Percentiles rank a stretch among this genome's conserved stretches.
Evolutionary conservation across 1,140 invertebrate genomes (phyloP).

Genomic region (Macrocentrus cingulum): DNA sequence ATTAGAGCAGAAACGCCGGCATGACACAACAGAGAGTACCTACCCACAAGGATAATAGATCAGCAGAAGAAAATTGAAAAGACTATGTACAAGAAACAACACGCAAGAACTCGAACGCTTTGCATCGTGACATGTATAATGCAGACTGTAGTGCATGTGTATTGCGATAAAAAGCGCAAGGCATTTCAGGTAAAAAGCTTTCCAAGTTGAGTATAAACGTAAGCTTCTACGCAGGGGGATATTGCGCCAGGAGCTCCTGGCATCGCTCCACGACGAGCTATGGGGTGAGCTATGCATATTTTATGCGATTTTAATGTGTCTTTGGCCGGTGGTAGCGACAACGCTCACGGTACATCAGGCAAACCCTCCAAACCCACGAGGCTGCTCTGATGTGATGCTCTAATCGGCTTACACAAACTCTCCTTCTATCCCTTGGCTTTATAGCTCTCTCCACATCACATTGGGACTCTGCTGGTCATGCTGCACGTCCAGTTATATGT

Average conservation of each 20-base stretch:
- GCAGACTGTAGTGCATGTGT: background rate
- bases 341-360: constrained; percentile 21
- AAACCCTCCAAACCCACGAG: constrained; percentile 20
- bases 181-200: constrained; percentile 34
- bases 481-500: background rate
- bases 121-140: too few species aligned
- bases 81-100: too few species aligned
- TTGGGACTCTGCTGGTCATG: constrained; percentile 20
- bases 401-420: constrained; percentile 56
- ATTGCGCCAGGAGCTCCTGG: constrained; percentile 10
- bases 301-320: constrained; percentile 60
- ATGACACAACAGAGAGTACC: too few species aligned
- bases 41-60: too few species aligned
- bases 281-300: constrained; percentile 46
- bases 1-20: too few species aligned
- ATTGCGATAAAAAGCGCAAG: constrained; percentile 25
- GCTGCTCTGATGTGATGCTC: constrained; percentile 46
- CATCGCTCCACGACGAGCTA: constrained; percentile 18
- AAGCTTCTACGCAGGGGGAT: constrained; percentile 7
- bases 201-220: constrained; percentile 21
- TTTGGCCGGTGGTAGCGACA: constrained; percentile 40
- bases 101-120: too few species aligned
- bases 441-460: constrained; percentile 26
- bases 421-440: constrained; percentile 31
- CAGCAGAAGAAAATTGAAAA: too few species aligned